Percentiles rank a stretch among this genome's conserved stretches.
Conservation (phyloP, 2,888 invertebrate genomes). For the Leptinotarsa rubiginosa region DNA sequence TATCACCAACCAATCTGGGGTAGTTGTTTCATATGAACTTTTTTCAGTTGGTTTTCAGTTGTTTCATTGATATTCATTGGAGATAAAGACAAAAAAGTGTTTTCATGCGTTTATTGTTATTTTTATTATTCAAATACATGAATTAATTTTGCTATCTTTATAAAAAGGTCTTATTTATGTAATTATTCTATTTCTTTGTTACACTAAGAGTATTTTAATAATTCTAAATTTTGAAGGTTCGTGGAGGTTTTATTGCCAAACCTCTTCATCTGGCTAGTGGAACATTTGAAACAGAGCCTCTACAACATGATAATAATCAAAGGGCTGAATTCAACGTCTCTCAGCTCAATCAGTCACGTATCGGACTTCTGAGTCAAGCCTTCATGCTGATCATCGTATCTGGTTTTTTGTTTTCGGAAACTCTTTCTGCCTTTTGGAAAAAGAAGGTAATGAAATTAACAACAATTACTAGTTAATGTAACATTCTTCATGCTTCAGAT, state of each 20-base stretch:
- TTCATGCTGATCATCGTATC: conserved; percentile 90
- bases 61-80: too few relatives aligned
- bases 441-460: conserved; percentile 71
- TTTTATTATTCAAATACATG: too few relatives aligned
- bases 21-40: too few relatives aligned
- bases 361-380: conserved; percentile 90
- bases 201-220: not conserved
- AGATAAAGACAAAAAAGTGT: too few relatives aligned
- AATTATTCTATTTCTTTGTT: too few relatives aligned
- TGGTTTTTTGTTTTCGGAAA: conserved; percentile 90
- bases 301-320: conserved; percentile 52
- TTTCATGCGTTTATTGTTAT: too few relatives aligned
- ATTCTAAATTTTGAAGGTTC: conserved; percentile 69
- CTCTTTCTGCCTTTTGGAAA: conserved; percentile 93
- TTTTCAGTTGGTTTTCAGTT: too few relatives aligned
- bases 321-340: conserved; percentile 77
- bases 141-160: too few relatives aligned
- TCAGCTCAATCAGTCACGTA: conserved; percentile 89
- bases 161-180: too few relatives aligned
- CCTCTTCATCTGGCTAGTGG: conserved; percentile 59
- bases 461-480: too few relatives aligned
- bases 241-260: conserved; percentile 83
- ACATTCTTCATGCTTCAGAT: too few relatives aligned
- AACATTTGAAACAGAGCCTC: conserved; percentile 56
- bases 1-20: too few relatives aligned